phyloP scores from a whole-genome alignment of 1,140 invertebrate genomes.

The Euschistus heros region DNA sequence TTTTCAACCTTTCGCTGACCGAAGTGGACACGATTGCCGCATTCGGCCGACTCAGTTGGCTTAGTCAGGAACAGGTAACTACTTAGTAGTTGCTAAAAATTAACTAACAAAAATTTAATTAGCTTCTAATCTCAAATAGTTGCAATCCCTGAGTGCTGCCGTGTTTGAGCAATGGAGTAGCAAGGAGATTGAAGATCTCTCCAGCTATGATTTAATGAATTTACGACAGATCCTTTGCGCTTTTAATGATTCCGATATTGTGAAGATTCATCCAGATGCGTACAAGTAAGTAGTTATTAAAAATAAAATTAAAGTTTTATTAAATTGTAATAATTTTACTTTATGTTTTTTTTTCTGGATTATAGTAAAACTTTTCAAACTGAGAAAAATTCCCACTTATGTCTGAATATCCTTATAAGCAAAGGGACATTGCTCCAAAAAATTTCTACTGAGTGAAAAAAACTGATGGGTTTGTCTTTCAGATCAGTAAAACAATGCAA shows the following conservation, averaged over 20 bases:
- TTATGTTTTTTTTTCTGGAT: too few species aligned
- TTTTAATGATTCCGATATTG: slow-evolving; percentile 38
- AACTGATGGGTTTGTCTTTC: too few species aligned
- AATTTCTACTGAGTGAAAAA: too few species aligned
- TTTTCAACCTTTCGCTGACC: slow-evolving; percentile 38
- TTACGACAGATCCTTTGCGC: slow-evolving; percentile 40
- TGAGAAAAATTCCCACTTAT: too few species aligned
- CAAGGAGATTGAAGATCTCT: slow-evolving; percentile 41
- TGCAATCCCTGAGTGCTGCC: slow-evolving; percentile 37
- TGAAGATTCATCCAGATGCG: slow-evolving; percentile 37
- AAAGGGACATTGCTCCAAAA: too few species aligned
- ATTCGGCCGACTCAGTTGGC: slow-evolving; percentile 38
- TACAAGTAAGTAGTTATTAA: slow-evolving; percentile 34
- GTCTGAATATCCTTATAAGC: too few species aligned
- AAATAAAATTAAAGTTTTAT: too few species aligned
- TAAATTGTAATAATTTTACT: too few species aligned
- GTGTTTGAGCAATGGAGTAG: slow-evolving; percentile 38
- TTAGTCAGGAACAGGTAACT: slow-evolving; percentile 32
- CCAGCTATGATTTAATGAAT: slow-evolving; percentile 38
- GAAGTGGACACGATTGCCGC: slow-evolving; percentile 40
- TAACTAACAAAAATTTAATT: too few species aligned
- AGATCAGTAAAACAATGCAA: too few species aligned
- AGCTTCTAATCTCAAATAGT: slow-evolving; percentile 27
- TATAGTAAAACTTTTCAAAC: too few species aligned
- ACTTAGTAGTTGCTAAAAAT: too few species aligned